A percentile compares a stretch with the other conserved stretches of the same genome.
Evolutionary conservation across 2,888 invertebrate species (phyloP).

Genomic region (Scaptomyza reducta): DNA sequence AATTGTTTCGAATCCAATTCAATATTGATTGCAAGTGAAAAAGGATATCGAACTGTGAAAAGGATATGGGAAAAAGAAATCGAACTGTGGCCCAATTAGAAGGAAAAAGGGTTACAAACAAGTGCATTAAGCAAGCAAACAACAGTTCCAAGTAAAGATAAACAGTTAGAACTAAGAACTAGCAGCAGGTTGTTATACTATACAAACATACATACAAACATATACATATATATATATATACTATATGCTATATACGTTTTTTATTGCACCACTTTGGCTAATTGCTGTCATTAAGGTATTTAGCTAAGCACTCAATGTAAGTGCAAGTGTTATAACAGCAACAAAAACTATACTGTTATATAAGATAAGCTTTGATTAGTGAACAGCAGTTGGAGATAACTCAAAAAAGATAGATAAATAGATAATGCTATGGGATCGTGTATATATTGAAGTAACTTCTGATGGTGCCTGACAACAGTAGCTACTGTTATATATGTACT

Average conservation of each 20-base stretch:
- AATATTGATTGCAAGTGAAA: conserved; percentile 68
- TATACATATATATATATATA: not conserved
- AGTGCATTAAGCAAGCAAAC: conserved; percentile 30
- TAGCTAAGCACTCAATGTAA: not conserved
- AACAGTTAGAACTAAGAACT: not conserved
- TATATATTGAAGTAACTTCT: not conserved
- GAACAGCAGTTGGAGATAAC: conserved; percentile 30
- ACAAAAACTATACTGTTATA: conserved; percentile 17
- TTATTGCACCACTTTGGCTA: not conserved
- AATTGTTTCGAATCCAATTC: conserved; percentile 67
- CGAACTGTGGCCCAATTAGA: conserved; percentile 35
- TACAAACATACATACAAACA: not conserved
- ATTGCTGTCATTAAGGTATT: not conserved
- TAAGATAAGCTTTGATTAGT: conserved; percentile 60
- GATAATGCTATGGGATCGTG: not conserved
- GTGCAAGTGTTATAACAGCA: not conserved
- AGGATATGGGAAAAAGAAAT: conserved; percentile 32
- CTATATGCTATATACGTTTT: not conserved
- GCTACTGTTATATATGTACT: conserved; percentile 23
- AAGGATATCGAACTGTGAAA: conserved; percentile 39
- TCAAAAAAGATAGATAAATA: not conserved
- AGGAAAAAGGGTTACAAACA: conserved; percentile 37
- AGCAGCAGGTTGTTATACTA: not conserved
- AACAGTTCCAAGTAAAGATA: not conserved
- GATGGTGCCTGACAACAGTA: not conserved